Evolutionary conservation across 2,113 vertebrate genomes (phyloP).

Genomic region (Syngnathus scovelli): DNA sequence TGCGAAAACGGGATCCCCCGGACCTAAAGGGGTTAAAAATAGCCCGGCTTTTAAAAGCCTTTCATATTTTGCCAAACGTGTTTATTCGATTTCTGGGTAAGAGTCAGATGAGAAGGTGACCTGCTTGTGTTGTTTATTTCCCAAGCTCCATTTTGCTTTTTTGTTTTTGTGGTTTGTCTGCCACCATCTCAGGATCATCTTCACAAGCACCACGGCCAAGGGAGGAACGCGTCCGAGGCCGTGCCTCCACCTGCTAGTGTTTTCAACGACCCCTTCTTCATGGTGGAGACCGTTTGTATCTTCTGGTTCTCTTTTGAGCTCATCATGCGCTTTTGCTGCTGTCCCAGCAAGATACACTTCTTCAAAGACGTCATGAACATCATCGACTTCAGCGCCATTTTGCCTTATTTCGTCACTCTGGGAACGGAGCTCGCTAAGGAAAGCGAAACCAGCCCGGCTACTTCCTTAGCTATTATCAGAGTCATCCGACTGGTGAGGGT

Average conservation of each 20-base stretch:
- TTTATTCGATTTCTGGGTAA: background rate
- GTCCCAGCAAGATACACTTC: conserved; percentile 78
- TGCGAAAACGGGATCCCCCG: background rate
- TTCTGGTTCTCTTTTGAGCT: conserved; percentile 88
- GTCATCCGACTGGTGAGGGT: conserved; percentile 83
- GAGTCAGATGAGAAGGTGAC: background rate
- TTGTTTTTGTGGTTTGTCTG: conserved; percentile 16
- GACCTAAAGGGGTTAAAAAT: background rate
- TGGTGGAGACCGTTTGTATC: conserved; percentile 84
- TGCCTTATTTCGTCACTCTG: conserved; percentile 82
- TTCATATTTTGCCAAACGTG: background rate
- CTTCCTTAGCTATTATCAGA: conserved; percentile 79
- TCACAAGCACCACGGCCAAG: conserved; percentile 39
- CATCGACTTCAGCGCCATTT: conserved; percentile 82
- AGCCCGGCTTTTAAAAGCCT: background rate
- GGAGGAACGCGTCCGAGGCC: conserved; percentile 49
- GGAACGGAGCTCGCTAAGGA: conserved; percentile 73
- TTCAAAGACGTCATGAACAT: conserved; percentile 88
- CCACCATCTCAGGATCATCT: conserved; percentile 39
- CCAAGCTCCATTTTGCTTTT: background rate
- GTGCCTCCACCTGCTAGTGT: conserved; percentile 35
- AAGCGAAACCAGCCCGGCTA: conserved; percentile 48
- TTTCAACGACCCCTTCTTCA: conserved; percentile 80
- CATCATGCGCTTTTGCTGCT: conserved; percentile 71
- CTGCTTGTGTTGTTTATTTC: background rate